These are phyloP conservation scores for Acleris emargana DNA, from an alignment of 2,888 invertebrate species.

Conservation along the genomic window DNA sequence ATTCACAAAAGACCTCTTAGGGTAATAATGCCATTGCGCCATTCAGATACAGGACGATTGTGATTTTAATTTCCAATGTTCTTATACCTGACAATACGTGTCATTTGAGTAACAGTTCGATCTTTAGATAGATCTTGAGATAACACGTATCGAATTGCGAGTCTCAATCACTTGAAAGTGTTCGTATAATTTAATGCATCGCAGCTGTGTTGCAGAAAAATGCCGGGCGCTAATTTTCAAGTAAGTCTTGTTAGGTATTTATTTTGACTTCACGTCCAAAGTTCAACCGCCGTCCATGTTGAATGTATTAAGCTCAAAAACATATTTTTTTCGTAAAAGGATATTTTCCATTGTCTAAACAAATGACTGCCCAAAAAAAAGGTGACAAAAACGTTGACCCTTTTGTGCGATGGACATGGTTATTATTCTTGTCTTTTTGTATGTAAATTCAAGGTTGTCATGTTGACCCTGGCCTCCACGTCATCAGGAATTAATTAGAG, in stretches of 20 bases:
- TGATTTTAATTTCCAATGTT: constrained; percentile 71
- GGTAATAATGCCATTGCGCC: constrained; percentile 73
- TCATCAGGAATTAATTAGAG: constrained; percentile 72
- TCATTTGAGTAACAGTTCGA: constrained; percentile 59
- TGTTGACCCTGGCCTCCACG: constrained; percentile 58
- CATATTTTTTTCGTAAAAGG: constrained; percentile 19
- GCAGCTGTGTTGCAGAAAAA: constrained; percentile 43
- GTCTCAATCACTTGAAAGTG: constrained; percentile 41
- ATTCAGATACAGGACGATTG: constrained; percentile 67
- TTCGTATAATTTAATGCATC: constrained; percentile 49
- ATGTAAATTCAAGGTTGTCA: constrained; percentile 65
- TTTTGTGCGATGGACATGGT: constrained; percentile 55
- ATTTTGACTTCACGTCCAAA: constrained; percentile 10
- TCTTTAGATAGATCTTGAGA: constrained; percentile 64
- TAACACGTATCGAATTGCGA: constrained; percentile 70
- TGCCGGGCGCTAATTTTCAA: not conserved
- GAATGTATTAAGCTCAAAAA: constrained; percentile 14
- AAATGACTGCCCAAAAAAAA: constrained; percentile 39
- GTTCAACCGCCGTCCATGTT: constrained; percentile 26
- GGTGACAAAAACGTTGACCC: constrained; percentile 67
- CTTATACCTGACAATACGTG: constrained; percentile 42
- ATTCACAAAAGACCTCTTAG: constrained; percentile 68
- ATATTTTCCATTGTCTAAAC: constrained; percentile 35
- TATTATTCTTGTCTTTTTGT: constrained; percentile 71
- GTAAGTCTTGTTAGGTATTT: not conserved